phyloP scores from a whole-genome alignment of 2,888 invertebrate species.

The Holacanthella duospinosa region DNA sequence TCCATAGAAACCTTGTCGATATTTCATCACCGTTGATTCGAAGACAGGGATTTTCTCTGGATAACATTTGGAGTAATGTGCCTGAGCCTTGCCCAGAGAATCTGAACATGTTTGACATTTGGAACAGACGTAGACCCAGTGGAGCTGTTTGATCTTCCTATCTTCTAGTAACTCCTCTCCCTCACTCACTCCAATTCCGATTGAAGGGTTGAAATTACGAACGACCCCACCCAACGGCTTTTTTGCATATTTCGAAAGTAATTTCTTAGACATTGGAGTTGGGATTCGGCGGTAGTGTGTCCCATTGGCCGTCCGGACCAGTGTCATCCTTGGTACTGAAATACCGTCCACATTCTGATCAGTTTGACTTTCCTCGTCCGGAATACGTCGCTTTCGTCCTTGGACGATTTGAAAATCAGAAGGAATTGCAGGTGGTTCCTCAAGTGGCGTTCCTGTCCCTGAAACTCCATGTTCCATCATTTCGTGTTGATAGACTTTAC shows the following conservation, averaged over 20 bases:
- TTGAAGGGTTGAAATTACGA: constrained; percentile 14
- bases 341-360: background rate
- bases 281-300: constrained; percentile 14
- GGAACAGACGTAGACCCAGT: constrained; percentile 35
- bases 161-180: constrained; percentile 22
- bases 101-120: constrained; percentile 30
- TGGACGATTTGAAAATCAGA: constrained; percentile 11
- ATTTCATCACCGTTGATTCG: constrained; percentile 29
- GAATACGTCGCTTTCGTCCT: constrained; percentile 6
- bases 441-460: background rate
- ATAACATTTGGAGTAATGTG: constrained; percentile 28
- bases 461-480: constrained; percentile 23
- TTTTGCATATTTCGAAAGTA: background rate
- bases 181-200: constrained; percentile 22
- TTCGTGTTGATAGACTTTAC: constrained; percentile 31
- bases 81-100: constrained; percentile 22
- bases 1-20: constrained; percentile 35
- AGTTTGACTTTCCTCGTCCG: background rate
- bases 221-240: background rate
- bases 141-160: constrained; percentile 30
- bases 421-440: constrained; percentile 8
- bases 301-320: constrained; percentile 14
- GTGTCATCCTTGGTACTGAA: background rate
- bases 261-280: background rate
- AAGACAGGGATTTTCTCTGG: constrained; percentile 20